Evolutionary conservation across 2,888 invertebrate species (phyloP).

Genomic region (Drosophila recens): DNA sequence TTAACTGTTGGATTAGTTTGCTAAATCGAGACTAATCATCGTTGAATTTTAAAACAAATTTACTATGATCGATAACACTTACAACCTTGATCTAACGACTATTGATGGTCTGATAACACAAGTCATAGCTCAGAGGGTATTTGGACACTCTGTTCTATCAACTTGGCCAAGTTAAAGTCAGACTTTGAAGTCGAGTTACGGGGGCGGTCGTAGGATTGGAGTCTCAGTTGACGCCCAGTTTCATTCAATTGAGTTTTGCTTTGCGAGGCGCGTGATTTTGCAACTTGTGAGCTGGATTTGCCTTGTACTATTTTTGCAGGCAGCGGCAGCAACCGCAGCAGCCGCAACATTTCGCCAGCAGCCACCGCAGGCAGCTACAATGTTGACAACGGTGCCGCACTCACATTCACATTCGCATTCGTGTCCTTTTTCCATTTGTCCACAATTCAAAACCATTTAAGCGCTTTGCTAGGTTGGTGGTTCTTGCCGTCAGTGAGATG

Average conservation of each 20-base stretch:
- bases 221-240: constrained; percentile 36
- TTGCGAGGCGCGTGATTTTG: constrained; percentile 77
- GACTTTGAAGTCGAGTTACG: background rate
- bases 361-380: constrained; percentile 66
- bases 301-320: constrained; percentile 63
- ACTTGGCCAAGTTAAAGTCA: constrained; percentile 12
- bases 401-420: constrained; percentile 1
- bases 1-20: background rate
- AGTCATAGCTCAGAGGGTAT: constrained; percentile 6
- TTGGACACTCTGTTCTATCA: background rate
- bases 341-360: constrained; percentile 60
- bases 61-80: background rate
- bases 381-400: constrained; percentile 63
- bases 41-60: too few relatives aligned
- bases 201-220: constrained; percentile 1
- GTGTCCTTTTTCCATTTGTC: constrained; percentile 19
- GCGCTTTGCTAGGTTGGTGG: constrained; percentile 63
- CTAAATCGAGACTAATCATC: too few relatives aligned
- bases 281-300: constrained; percentile 75
- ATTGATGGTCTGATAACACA: background rate
- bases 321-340: constrained; percentile 39
- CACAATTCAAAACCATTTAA: constrained; percentile 75
- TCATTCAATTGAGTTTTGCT: constrained; percentile 71
- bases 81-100: background rate
- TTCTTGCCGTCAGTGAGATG: constrained; percentile 37